Conservation (phyloP, 1,140 invertebrate species). For the Proctacanthus coquilletti region DNA sequence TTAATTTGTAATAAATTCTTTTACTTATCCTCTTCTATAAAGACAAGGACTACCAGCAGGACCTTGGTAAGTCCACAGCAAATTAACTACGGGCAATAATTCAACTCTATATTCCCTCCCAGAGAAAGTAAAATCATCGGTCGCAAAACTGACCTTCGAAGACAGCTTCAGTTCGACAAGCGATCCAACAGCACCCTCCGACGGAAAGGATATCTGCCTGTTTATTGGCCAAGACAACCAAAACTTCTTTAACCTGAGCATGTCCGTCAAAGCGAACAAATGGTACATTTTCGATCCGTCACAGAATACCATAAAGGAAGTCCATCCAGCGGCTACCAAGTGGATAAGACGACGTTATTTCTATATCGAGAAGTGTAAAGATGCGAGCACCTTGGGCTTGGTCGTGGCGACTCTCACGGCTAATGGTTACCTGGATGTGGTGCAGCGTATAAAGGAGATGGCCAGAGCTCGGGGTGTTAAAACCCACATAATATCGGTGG, state of each 20-base stretch:
- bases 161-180: too few species aligned
- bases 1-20: too few species aligned
- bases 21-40: too few species aligned
- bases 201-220: constrained; percentile 3
- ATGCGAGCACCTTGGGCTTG: constrained; percentile 73
- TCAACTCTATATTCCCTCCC: too few species aligned
- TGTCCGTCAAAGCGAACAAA: constrained; percentile 8
- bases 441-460: constrained; percentile 56
- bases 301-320: constrained; percentile 9
- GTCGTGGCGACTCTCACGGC: constrained; percentile 77
- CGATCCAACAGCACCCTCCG: too few species aligned
- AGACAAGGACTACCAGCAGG: too few species aligned
- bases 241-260: constrained; percentile 3
- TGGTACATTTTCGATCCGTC: constrained; percentile 21
- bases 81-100: too few species aligned
- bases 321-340: constrained; percentile 22
- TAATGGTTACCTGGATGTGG: constrained; percentile 59
- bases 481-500: constrained; percentile 79
- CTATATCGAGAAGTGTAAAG: constrained; percentile 75
- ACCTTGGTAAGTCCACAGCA: too few species aligned
- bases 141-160: too few species aligned
- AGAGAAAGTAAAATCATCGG: too few species aligned
- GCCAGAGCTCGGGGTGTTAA: constrained; percentile 64
- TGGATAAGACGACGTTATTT: constrained; percentile 66
- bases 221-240: constrained; percentile 6